Percentiles rank a stretch among this genome's conserved stretches.
phyloP scores from a whole-genome alignment of 2,797 vertebrate species.

The Schizothorax lantsangensis region DNA sequence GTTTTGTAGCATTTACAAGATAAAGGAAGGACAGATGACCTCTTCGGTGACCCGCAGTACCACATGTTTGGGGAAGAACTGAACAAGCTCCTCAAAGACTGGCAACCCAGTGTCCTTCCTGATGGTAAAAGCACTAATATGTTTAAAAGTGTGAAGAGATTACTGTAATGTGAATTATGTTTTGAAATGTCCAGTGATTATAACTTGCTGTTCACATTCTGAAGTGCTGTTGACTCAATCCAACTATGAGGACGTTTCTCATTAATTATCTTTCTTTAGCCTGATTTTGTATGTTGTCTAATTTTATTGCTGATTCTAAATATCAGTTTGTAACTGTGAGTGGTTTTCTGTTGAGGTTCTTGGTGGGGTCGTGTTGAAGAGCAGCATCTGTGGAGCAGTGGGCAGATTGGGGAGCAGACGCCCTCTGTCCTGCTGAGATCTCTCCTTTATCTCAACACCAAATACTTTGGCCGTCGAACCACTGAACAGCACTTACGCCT shows the following conservation, averaged over 20 bases:
- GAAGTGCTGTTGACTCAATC: conserved; percentile 72
- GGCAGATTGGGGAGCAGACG: conserved; percentile 90
- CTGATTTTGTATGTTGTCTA: neutral
- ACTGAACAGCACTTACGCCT: conserved; percentile 95
- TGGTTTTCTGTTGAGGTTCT: conserved; percentile 79
- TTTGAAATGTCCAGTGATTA: conserved; percentile 74
- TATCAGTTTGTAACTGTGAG: conserved; percentile 34
- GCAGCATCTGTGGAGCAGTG: conserved; percentile 91
- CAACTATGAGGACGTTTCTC: conserved; percentile 74
- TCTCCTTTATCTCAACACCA: conserved; percentile 97
- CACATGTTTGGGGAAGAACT: conserved; percentile 92
- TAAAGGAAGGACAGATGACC: conserved; percentile 91
- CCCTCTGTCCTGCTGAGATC: conserved; percentile 89
- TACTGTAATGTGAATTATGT: neutral
- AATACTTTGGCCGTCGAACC: conserved; percentile 94
- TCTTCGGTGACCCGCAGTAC: conserved; percentile 90
- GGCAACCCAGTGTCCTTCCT: conserved; percentile 96
- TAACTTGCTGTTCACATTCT: conserved; percentile 83
- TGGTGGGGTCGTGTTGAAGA: conserved; percentile 95
- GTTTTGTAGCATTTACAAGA: conserved; percentile 86
- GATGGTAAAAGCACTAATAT: conserved; percentile 82
- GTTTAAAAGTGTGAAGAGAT: conserved; percentile 11
- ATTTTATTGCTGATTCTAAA: neutral
- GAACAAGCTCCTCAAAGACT: conserved; percentile 90
- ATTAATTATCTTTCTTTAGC: neutral